phyloP scores from a whole-genome alignment of 2,888 invertebrate genomes.

The Hydriomena furcata region DNA sequence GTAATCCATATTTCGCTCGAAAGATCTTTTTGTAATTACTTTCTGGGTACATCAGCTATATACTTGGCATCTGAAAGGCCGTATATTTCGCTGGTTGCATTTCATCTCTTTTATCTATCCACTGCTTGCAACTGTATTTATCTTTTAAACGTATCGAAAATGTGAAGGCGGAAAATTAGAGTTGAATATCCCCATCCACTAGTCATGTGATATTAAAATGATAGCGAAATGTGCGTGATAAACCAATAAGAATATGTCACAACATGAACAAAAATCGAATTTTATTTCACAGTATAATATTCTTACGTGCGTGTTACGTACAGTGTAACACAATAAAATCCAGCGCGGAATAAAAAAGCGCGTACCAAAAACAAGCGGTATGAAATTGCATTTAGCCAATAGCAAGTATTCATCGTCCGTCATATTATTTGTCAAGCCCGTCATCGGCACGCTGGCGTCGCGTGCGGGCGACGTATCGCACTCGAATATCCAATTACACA shows the following conservation, averaged over 20 bases:
- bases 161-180: constrained; percentile 31
- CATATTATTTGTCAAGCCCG: constrained; percentile 78
- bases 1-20: not conserved
- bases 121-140: constrained; percentile 40
- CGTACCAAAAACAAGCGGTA: constrained; percentile 36
- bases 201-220: too few relatives aligned
- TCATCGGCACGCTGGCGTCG: constrained; percentile 69
- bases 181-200: too few relatives aligned
- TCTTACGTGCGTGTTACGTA: too few relatives aligned
- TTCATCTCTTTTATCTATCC: constrained; percentile 51
- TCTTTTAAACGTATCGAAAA: constrained; percentile 44
- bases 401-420: constrained; percentile 64
- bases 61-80: constrained; percentile 33
- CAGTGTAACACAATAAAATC: too few relatives aligned
- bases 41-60: constrained; percentile 6
- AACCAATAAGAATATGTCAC: too few relatives aligned
- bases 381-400: constrained; percentile 64
- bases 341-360: constrained; percentile 1
- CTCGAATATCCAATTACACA: constrained; percentile 75
- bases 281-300: too few relatives aligned
- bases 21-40: constrained; percentile 10
- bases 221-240: too few relatives aligned
- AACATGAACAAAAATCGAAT: too few relatives aligned
- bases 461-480: constrained; percentile 64
- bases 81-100: constrained; percentile 38